phyloP scores from a whole-genome alignment of 2,797 vertebrate species.

The Trichosurus vulpecula region DNA sequence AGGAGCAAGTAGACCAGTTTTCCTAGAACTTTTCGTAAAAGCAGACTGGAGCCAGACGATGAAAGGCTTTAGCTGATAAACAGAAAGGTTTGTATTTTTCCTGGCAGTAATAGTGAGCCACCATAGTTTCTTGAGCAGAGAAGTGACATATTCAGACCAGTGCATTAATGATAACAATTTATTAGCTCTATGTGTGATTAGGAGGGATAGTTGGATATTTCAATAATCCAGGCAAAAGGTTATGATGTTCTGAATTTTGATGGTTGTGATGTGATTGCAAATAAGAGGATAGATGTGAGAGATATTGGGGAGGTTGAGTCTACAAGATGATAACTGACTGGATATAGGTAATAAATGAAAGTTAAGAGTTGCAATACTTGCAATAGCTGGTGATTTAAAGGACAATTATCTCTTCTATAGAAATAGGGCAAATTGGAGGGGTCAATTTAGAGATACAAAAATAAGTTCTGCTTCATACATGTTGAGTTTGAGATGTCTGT shows the following conservation, averaged over 20 bases:
- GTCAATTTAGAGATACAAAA: background rate
- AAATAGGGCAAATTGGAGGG: background rate
- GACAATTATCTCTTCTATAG: background rate
- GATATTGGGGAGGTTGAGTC: background rate
- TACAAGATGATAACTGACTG: background rate
- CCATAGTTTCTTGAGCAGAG: background rate
- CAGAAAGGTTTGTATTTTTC: background rate
- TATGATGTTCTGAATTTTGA: background rate
- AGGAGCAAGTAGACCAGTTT: background rate
- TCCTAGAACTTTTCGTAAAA: background rate
- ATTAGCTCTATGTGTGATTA: background rate
- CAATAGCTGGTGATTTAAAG: background rate
- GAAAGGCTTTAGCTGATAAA: background rate
- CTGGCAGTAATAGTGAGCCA: background rate
- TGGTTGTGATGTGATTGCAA: background rate
- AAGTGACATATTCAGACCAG: background rate
- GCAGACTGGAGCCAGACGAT: background rate
- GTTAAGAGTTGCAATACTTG: background rate
- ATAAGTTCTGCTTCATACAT: background rate
- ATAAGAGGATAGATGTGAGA: background rate
- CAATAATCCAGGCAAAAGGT: background rate
- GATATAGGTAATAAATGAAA: background rate
- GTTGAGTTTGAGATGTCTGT: background rate
- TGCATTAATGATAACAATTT: background rate
- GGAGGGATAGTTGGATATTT: background rate